phyloP scores from a whole-genome alignment of 2,113 vertebrate species.

The Hemibagrus wyckioides region DNA sequence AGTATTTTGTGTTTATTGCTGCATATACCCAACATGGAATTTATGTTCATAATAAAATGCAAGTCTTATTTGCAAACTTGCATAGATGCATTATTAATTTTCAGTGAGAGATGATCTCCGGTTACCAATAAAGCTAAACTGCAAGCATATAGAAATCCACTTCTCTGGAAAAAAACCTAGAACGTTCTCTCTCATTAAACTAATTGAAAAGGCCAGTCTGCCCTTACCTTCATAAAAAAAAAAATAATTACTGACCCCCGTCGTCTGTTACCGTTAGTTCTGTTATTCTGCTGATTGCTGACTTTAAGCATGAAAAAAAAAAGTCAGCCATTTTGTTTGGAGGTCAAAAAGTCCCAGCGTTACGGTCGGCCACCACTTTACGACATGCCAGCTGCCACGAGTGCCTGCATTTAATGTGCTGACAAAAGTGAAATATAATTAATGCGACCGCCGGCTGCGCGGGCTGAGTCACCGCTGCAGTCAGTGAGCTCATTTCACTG shows the following conservation, averaged over 20 bases:
- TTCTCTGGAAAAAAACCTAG: neutral
- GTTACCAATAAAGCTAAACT: neutral
- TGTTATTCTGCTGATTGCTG: slow-evolving; percentile 29
- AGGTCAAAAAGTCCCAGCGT: slow-evolving; percentile 43
- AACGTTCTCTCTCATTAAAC: neutral
- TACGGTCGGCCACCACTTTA: slow-evolving; percentile 36
- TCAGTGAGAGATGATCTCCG: neutral
- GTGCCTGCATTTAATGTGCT: slow-evolving; percentile 54
- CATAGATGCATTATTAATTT: neutral
- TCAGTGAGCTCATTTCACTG: slow-evolving; percentile 36
- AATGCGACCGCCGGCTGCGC: slow-evolving; percentile 49
- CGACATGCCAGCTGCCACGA: slow-evolving; percentile 41
- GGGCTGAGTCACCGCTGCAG: slow-evolving; percentile 51
- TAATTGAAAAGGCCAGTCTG: slow-evolving; percentile 7
- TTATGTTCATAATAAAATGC: neutral
- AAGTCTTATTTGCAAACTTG: neutral
- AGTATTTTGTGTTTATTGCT: neutral
- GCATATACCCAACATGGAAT: neutral
- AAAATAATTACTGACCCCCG: slow-evolving; percentile 13
- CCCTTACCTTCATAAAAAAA: neutral
- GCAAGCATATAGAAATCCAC: neutral
- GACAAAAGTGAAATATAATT: slow-evolving; percentile 59
- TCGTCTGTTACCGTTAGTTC: neutral
- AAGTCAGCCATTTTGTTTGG: slow-evolving; percentile 31
- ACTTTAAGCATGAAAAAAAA: slow-evolving; percentile 15